Evolutionary conservation across 2,888 invertebrate genomes (phyloP).

Genomic region (Torymus aiolomorphi): DNA sequence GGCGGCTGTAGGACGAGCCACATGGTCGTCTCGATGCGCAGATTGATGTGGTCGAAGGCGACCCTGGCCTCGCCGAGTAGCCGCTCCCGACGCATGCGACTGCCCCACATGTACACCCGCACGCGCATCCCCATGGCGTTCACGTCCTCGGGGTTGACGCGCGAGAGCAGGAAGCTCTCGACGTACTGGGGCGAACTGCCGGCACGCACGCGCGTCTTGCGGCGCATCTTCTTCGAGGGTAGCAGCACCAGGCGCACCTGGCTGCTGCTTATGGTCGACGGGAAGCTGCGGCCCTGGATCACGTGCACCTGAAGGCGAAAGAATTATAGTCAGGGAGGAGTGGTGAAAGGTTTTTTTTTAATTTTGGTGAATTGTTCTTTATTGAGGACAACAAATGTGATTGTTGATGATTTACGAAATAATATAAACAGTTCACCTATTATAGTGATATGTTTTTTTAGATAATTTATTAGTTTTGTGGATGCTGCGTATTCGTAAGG

Average conservation of each 20-base stretch:
- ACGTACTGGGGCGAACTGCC: constrained; percentile 95
- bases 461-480: no score
- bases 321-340: not conserved
- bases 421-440: no score
- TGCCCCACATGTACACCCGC: constrained; percentile 91
- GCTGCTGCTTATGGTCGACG: constrained; percentile 82
- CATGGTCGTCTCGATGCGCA: constrained; percentile 92
- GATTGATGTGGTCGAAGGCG: constrained; percentile 91
- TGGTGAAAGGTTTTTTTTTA: no score
- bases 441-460: no score
- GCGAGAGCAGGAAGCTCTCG: constrained; percentile 93
- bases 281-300: constrained; percentile 91
- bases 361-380: no score
- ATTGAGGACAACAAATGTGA: no score
- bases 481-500: no score
- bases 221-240: constrained; percentile 94
- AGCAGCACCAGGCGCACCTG: constrained; percentile 91
- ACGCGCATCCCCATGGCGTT: constrained; percentile 93
- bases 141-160: constrained; percentile 96
- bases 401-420: no score
- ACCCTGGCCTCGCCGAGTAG: constrained; percentile 93
- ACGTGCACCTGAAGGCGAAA: constrained; percentile 81
- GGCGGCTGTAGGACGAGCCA: constrained; percentile 88
- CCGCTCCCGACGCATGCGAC: constrained; percentile 93
- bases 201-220: constrained; percentile 93